Conservation (phyloP, 2,888 invertebrate species). For the Chironomus riparius region DNA sequence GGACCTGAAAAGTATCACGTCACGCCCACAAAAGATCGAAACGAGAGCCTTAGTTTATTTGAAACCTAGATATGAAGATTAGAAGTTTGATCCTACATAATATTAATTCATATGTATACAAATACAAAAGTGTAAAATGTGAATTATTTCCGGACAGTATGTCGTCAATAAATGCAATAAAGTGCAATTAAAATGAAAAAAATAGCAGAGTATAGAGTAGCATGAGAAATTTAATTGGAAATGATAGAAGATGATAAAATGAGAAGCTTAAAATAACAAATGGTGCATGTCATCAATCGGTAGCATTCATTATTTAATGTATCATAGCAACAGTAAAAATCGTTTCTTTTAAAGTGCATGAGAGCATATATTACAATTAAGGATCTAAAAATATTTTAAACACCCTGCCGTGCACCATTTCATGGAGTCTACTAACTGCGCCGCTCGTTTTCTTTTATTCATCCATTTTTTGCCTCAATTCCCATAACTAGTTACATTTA, state of each 20-base stretch:
- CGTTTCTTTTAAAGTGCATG: background rate
- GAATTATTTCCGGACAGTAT: too few species aligned
- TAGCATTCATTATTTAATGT: background rate
- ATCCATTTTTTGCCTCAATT: background rate
- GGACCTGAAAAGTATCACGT: too few species aligned
- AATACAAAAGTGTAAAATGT: too few species aligned
- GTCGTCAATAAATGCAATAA: too few species aligned
- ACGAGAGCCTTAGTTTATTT: too few species aligned
- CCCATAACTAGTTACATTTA: background rate
- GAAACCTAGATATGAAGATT: too few species aligned
- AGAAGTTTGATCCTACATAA: too few species aligned
- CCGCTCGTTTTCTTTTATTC: background rate
- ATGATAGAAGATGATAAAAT: background rate
- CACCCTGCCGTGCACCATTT: background rate
- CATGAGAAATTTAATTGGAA: background rate
- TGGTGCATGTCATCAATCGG: background rate
- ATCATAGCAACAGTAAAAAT: background rate
- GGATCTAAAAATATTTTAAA: background rate
- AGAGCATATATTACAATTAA: slow-evolving; percentile 3
- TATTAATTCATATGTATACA: too few species aligned
- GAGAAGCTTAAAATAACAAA: background rate
- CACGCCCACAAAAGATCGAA: too few species aligned
- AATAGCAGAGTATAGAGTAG: background rate
- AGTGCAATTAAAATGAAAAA: too few species aligned
- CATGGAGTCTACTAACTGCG: background rate